Evolutionary conservation across 2,797 vertebrate genomes (phyloP).

Genomic region (Thaleichthys pacificus): DNA sequence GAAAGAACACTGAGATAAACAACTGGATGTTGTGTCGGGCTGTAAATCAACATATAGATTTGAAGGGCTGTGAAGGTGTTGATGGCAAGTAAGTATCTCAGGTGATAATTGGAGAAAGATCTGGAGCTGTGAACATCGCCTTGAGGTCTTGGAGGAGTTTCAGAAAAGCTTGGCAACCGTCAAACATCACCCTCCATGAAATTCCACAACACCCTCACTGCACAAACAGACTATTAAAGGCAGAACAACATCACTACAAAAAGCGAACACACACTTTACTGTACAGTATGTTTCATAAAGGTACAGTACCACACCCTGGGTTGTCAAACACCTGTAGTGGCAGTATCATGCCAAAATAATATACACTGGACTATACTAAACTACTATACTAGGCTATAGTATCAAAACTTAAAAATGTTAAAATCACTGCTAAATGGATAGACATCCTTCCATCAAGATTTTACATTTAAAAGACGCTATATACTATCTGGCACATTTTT

Average conservation of each 20-base stretch:
- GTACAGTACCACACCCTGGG: background rate
- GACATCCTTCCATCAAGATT: too few species aligned
- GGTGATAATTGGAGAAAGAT: slow-evolving; percentile 46
- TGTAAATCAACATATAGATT: background rate
- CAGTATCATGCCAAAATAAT: too few species aligned
- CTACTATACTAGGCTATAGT: too few species aligned
- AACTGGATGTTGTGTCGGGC: too few species aligned
- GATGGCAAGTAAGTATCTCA: slow-evolving; percentile 33
- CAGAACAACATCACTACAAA: slow-evolving; percentile 22
- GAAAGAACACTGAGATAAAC: too few species aligned
- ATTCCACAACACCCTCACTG: slow-evolving; percentile 38
- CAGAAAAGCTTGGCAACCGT: slow-evolving; percentile 49
- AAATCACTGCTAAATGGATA: too few species aligned
- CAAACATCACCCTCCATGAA: slow-evolving; percentile 43
- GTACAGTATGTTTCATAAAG: background rate
- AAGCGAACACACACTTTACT: background rate
- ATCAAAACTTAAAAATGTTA: too few species aligned
- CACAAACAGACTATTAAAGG: slow-evolving; percentile 32
- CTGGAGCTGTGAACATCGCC: slow-evolving; percentile 49
- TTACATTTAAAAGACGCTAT: too few species aligned
- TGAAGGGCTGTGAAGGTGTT: slow-evolving; percentile 10
- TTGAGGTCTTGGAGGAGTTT: slow-evolving; percentile 50
- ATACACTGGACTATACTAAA: too few species aligned
- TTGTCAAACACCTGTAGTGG: too few species aligned
- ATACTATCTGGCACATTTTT: too few species aligned